phyloP scores from a whole-genome alignment of 1,140 invertebrate species.

The Aphelinus certus region DNA sequence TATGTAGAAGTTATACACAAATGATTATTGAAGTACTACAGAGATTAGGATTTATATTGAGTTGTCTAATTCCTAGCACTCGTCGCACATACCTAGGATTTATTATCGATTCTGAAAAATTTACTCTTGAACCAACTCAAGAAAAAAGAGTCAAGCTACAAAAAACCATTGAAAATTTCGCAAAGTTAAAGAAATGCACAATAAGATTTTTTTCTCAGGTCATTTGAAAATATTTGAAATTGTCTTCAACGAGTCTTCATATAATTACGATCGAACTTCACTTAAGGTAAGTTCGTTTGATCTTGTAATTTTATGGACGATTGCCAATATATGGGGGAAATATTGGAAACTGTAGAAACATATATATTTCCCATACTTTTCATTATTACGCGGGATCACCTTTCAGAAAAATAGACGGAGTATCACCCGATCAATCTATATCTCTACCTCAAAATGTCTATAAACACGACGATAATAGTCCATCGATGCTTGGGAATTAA shows the following conservation, averaged over 20 bases:
- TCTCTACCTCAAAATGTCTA: no score
- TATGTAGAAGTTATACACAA: neutral
- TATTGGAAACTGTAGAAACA: no score
- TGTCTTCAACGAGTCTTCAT: neutral
- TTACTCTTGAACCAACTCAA: neutral
- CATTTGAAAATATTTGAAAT: constrained; percentile 20
- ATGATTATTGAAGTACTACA: constrained; percentile 2
- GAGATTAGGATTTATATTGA: constrained; percentile 25
- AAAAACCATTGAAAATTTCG: neutral
- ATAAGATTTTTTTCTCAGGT: constrained; percentile 21
- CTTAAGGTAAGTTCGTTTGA: no score
- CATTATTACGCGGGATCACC: no score
- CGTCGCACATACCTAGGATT: constrained; percentile 28
- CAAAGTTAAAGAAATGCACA: neutral
- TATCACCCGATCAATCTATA: no score
- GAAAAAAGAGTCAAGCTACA: constrained; percentile 6
- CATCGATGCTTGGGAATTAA: no score
- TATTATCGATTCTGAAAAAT: constrained; percentile 5
- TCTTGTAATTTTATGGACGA: no score
- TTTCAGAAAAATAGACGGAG: no score
- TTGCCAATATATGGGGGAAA: no score
- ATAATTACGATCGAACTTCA: no score
- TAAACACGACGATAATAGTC: no score
- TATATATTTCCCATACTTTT: no score
- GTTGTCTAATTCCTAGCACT: neutral